Conservation (phyloP, 2,113 vertebrate species). For the Eurystomus gularis region DNA sequence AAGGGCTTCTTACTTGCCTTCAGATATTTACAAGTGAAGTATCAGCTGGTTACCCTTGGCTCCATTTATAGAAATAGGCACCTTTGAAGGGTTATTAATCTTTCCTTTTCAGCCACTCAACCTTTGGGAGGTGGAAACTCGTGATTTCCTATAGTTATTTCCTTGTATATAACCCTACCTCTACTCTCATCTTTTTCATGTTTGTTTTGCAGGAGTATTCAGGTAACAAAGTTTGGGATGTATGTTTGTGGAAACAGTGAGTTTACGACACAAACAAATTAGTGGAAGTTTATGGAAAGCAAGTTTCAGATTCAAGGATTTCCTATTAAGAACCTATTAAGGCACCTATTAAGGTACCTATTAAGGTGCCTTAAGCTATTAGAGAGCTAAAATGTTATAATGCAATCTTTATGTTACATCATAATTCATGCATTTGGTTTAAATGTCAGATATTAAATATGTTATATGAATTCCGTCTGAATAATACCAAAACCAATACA, state of each 20-base stretch:
- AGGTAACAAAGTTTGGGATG: not conserved
- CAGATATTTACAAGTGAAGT: not conserved
- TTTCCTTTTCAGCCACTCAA: not conserved
- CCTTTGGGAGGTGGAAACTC: not conserved
- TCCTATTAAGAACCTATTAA: not conserved
- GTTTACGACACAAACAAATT: not conserved
- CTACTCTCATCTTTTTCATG: not conserved
- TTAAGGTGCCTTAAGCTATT: not conserved
- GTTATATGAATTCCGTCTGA: not conserved
- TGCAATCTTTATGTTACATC: not conserved
- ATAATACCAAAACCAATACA: not conserved
- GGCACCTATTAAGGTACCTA: no score
- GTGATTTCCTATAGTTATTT: slow-evolving; percentile 11
- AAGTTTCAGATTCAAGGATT: not conserved
- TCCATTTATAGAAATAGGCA: not conserved
- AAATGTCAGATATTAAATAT: not conserved
- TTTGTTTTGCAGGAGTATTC: not conserved
- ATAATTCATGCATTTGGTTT: not conserved
- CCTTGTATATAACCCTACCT: not conserved
- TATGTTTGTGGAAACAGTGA: not conserved
- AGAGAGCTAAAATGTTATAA: not conserved
- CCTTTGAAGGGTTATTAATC: slow-evolving; percentile 21
- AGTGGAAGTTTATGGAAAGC: not conserved
- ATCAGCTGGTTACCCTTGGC: not conserved
- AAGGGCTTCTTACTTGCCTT: not conserved